phyloP scores from a whole-genome alignment of 1,140 invertebrate species.

The Brachionus rubens region DNA sequence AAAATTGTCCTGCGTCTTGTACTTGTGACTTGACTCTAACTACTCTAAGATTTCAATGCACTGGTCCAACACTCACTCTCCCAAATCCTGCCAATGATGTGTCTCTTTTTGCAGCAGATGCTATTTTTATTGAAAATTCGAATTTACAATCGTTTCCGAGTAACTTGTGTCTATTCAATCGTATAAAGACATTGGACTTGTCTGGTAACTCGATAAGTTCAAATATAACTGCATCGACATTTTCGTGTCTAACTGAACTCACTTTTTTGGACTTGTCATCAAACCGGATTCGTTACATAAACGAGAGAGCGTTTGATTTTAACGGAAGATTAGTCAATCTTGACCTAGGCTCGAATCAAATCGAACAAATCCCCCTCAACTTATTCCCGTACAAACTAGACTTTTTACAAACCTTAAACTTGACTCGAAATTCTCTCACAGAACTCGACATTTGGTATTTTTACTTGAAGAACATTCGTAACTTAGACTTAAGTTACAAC shows the following conservation, averaged over 20 bases:
- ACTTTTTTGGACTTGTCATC: neutral
- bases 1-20: conserved; percentile 11
- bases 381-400: conserved; percentile 22
- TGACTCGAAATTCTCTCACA: neutral
- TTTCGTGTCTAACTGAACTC: conserved; percentile 1
- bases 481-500: neutral
- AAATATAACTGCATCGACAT: neutral
- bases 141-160: neutral
- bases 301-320: neutral
- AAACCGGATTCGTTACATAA: neutral
- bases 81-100: neutral
- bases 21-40: neutral
- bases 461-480: neutral
- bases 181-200: neutral
- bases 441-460: conserved; percentile 43
- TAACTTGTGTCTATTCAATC: neutral
- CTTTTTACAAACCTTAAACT: neutral
- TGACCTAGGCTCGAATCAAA: conserved; percentile 27
- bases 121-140: neutral
- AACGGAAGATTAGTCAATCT: neutral
- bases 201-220: neutral
- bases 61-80: neutral
- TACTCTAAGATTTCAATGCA: neutral
- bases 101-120: neutral
- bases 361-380: neutral